These are phyloP conservation scores for Dorcus hopei DNA, from an alignment of 2,888 invertebrate genomes.

Conservation along the genomic window DNA sequence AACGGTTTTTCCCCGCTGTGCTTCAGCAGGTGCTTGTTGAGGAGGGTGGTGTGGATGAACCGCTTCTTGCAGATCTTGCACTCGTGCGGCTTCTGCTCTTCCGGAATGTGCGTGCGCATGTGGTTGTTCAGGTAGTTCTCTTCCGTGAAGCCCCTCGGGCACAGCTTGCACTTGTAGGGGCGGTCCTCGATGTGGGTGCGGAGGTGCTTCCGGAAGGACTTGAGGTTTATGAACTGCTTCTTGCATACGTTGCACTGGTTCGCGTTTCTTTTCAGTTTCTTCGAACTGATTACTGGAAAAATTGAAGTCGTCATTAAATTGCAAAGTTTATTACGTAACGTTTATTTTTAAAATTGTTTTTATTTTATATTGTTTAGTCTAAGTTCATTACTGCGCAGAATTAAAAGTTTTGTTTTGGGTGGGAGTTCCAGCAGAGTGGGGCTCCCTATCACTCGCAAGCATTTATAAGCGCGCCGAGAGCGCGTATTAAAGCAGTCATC, in stretches of 20 bases:
- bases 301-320: background rate
- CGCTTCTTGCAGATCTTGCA: slow-evolving; percentile 50
- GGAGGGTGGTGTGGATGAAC: slow-evolving; percentile 49
- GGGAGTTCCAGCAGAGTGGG: too few relatives aligned
- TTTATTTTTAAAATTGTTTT: too few relatives aligned
- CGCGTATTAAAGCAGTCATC: too few relatives aligned
- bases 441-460: too few relatives aligned
- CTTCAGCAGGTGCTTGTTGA: slow-evolving; percentile 50
- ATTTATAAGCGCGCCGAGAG: too few relatives aligned
- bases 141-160: slow-evolving; percentile 47
- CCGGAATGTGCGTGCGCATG: slow-evolving; percentile 47
- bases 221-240: slow-evolving; percentile 49
- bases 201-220: slow-evolving; percentile 50
- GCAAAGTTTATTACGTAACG: too few relatives aligned
- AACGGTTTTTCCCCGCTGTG: slow-evolving; percentile 52
- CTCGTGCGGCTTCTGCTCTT: slow-evolving; percentile 51
- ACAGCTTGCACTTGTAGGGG: slow-evolving; percentile 48
- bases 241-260: slow-evolving; percentile 50
- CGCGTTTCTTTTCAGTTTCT: slow-evolving; percentile 42
- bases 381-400: too few relatives aligned
- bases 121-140: slow-evolving; percentile 51
- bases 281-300: slow-evolving; percentile 19
- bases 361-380: too few relatives aligned
- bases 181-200: slow-evolving; percentile 50
- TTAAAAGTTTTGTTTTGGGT: too few relatives aligned